These are phyloP conservation scores for Fragum fragum DNA, from an alignment of 2,888 invertebrate species.

Conservation along the genomic window DNA sequence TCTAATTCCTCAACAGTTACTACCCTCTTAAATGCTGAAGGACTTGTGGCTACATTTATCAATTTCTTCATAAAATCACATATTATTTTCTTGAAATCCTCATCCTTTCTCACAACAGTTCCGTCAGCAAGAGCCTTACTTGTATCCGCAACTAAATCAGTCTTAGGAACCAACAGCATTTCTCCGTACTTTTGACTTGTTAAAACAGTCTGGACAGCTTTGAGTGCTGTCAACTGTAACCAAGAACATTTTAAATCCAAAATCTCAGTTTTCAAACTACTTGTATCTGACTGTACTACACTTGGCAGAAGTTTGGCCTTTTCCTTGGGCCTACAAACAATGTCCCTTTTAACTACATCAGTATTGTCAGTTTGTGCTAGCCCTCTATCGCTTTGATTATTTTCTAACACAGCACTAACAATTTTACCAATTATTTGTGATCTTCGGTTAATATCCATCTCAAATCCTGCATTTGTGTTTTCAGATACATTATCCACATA, in stretches of 20 bases:
- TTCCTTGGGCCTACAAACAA: conserved; percentile 48
- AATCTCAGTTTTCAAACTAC: conserved; percentile 48
- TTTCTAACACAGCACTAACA: conserved; percentile 16
- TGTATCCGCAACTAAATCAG: conserved; percentile 72
- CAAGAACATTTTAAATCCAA: conserved; percentile 80
- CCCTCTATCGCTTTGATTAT: background rate
- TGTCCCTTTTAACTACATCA: background rate
- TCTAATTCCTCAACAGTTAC: conserved; percentile 85
- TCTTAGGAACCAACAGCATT: conserved; percentile 88
- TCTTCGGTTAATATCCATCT: background rate
- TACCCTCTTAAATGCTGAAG: conserved; percentile 81
- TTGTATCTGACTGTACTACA: conserved; percentile 10
- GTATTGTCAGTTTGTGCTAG: background rate
- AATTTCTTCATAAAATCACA: conserved; percentile 84
- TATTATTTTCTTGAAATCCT: conserved; percentile 77
- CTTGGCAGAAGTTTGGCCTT: background rate
- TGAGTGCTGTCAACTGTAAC: conserved; percentile 89
- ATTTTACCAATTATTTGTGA: conserved; percentile 11
- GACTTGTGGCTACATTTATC: conserved; percentile 82
- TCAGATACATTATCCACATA: background rate
- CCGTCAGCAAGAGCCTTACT: conserved; percentile 78
- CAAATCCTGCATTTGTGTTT: background rate
- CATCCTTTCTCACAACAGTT: conserved; percentile 77
- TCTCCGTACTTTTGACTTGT: conserved; percentile 89
- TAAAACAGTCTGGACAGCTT: conserved; percentile 88